Percentiles rank a stretch among this genome's conserved stretches.
These are phyloP conservation scores for Eurypyga helias DNA, from an alignment of 2,113 vertebrate genomes.

Conservation along the genomic window DNA sequence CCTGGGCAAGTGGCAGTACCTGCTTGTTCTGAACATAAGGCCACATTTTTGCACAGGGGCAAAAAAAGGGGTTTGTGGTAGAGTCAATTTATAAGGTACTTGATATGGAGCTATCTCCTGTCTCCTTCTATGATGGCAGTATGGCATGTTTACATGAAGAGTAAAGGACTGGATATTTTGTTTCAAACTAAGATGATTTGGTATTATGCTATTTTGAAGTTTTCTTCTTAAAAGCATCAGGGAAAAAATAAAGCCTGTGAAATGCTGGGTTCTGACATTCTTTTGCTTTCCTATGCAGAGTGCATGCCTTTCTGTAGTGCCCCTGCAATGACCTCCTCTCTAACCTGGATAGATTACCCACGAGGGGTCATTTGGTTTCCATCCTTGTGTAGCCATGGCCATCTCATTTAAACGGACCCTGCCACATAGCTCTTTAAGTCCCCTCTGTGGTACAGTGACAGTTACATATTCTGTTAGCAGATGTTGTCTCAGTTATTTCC, in stretches of 20 bases:
- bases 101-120: background rate
- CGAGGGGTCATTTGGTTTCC: constrained; percentile 33
- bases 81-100: background rate
- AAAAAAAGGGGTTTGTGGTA: background rate
- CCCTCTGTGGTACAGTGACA: background rate
- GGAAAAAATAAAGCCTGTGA: background rate
- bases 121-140: background rate
- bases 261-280: background rate
- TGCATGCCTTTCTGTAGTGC: background rate
- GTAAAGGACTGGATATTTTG: background rate
- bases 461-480: background rate
- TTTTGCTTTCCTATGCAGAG: background rate
- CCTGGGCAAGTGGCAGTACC: background rate
- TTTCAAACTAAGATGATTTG: background rate
- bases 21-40: background rate
- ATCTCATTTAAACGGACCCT: background rate
- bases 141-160: constrained; percentile 4
- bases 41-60: background rate
- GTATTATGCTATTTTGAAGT: background rate
- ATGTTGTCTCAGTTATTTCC: background rate
- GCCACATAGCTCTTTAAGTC: background rate
- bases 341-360: constrained; percentile 44
- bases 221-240: constrained; percentile 19
- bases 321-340: constrained; percentile 3
- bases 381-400: background rate